Conservation (phyloP, 1,140 invertebrate genomes). For the Oncopodura yosiiana region DNA sequence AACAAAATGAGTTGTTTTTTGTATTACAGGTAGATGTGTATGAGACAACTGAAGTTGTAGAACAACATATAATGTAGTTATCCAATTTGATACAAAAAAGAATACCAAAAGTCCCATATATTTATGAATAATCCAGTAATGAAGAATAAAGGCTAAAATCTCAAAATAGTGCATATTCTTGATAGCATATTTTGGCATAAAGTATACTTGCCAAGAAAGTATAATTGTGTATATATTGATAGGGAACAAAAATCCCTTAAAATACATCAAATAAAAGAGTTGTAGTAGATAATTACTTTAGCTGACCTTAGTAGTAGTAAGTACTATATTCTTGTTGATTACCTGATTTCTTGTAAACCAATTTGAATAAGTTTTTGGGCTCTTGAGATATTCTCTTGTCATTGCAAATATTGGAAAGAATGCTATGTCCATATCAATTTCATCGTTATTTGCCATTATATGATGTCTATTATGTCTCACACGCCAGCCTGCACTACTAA, state of each 20-base stretch:
- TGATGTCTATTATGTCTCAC: constrained; percentile 11
- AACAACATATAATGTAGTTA: no score
- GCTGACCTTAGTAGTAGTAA: neutral
- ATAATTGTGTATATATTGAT: neutral
- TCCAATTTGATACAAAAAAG: neutral
- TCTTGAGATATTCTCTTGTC: neutral
- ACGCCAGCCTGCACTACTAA: neutral
- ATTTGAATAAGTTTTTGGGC: neutral
- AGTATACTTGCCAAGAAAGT: neutral
- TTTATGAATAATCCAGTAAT: neutral
- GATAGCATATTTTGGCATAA: constrained; percentile 7
- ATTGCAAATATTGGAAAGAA: constrained; percentile 9
- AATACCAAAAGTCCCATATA: neutral
- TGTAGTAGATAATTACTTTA: neutral
- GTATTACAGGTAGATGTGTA: no score
- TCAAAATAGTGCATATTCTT: neutral
- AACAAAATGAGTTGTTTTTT: no score
- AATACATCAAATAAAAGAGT: neutral
- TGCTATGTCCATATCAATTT: constrained; percentile 14
- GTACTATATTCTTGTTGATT: neutral
- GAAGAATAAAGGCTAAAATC: neutral
- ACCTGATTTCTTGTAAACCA: constrained; percentile 18
- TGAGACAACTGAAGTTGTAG: no score
- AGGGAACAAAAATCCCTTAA: neutral
- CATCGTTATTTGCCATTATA: constrained; percentile 15